phyloP scores from a whole-genome alignment of 2,113 vertebrate genomes.

The Lutjanus erythropterus region DNA sequence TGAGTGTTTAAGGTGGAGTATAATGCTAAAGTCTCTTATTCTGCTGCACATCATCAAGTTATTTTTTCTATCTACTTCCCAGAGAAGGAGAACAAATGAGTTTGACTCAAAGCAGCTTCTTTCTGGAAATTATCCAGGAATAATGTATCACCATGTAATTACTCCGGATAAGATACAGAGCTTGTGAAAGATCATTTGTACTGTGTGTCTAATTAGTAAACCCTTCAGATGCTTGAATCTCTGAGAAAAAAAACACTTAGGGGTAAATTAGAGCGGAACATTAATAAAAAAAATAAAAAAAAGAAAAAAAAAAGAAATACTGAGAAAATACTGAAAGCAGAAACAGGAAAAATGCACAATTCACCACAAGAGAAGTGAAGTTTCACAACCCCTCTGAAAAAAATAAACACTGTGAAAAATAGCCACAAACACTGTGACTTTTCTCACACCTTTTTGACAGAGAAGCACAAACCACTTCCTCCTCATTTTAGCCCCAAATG shows the following conservation, averaged over 20 bases:
- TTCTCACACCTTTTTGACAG: conserved; percentile 77
- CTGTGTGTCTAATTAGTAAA: conserved; percentile 88
- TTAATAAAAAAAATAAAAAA: conserved; percentile 66
- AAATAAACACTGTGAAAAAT: conserved; percentile 74
- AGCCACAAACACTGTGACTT: conserved; percentile 72
- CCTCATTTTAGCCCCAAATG: conserved; percentile 81
- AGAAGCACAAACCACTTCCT: conserved; percentile 86
- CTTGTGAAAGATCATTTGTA: conserved; percentile 88
- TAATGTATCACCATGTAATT: conserved; percentile 87
- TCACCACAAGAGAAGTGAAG: conserved; percentile 46
- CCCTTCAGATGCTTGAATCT: conserved; percentile 84
- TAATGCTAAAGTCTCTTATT: conserved; percentile 35
- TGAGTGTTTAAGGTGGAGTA: conserved; percentile 46
- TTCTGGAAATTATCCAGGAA: conserved; percentile 88
- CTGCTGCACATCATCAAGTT: conserved; percentile 37
- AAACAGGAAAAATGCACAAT: conserved; percentile 65
- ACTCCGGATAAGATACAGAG: conserved; percentile 85
- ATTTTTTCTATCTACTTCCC: conserved; percentile 43
- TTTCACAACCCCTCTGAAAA: conserved; percentile 66
- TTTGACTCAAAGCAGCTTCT: conserved; percentile 83
- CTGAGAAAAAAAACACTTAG: conserved; percentile 81
- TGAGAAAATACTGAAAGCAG: conserved; percentile 59
- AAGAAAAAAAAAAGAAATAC: conserved; percentile 47
- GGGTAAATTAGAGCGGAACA: conserved; percentile 78
- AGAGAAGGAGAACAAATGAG: conserved; percentile 73